Evolutionary conservation across 2,113 vertebrate species (phyloP).

Genomic region (Anseranas semipalmata): DNA sequence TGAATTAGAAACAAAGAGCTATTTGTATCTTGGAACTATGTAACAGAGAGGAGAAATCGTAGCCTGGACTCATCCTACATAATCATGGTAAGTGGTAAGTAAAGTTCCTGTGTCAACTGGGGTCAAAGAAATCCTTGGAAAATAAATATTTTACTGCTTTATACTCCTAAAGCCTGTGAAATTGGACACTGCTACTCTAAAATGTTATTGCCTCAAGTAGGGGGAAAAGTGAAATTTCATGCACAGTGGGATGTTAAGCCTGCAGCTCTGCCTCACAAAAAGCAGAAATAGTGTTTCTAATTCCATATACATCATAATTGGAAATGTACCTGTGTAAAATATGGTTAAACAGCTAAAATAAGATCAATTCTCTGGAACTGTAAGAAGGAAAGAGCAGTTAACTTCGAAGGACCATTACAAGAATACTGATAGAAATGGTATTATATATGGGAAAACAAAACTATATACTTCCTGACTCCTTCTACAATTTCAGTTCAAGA

Average conservation of each 20-base stretch:
- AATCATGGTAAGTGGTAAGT: background rate
- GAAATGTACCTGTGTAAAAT: conserved; percentile 14
- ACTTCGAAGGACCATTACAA: background rate
- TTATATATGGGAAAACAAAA: background rate
- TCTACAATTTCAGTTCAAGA: background rate
- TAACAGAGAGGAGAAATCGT: background rate
- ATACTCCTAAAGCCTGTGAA: conserved; percentile 9
- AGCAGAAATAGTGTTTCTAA: conserved; percentile 16
- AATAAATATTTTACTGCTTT: conserved; percentile 9
- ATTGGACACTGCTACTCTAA: conserved; percentile 13
- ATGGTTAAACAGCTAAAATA: background rate
- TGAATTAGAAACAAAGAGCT: background rate
- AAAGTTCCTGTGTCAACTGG: background rate
- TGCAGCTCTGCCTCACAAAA: background rate
- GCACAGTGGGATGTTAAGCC: conserved; percentile 28
- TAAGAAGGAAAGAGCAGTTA: background rate
- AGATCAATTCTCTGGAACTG: background rate
- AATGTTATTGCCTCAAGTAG: background rate
- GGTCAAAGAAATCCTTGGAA: background rate
- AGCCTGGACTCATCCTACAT: background rate
- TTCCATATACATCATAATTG: background rate
- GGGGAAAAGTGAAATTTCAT: conserved; percentile 37
- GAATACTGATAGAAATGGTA: background rate
- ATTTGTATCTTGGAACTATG: background rate
- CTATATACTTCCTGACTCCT: background rate